Evolutionary conservation across 2,113 vertebrate genomes (phyloP), one percentile per base, ranked within the genome.

Genomic region (Dipodomys spectabilis): DNA sequence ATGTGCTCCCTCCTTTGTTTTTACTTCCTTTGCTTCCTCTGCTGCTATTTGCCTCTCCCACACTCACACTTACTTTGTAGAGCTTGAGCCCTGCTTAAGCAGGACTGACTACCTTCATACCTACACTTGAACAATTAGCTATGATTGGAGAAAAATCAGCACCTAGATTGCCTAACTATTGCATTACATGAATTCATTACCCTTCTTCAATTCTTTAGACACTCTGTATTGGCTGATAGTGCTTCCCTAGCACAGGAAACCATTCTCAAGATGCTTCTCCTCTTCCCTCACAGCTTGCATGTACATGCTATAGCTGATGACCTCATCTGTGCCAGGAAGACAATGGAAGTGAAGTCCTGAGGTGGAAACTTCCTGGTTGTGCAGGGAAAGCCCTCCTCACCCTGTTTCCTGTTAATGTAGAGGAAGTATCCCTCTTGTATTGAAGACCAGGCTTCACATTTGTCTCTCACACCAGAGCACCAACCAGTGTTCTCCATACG

Each of bases 151-250:
- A 74, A 72, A 92, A 82, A 68, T 39, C 81, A 75, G 60, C 65
- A 69, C 64, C 23, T 22, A 81, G 81, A 35, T 25, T 45, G 25
- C 69, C 19, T 53, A 60, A 9, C 20, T 86, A 81, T 75, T 64
- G 57, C n/a, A n/a, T 44, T 69, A 83, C 79, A 67, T 49, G 74
- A 88, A 88, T 88, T 82, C 6, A 25, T 80, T 71, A 75, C 88
- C 60, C 49, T 68, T 75, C 23, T 22, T 88, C 78, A 85, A 30
- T 78, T 64, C 28, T n/a, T 80, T 57, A 71, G 83, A 53, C 44
- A 78, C 49, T 72, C 65, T 27, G 22, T 32, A 74, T 45, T 69
- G 45, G 25, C 18, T 16, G 13, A 82, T 35, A 64, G 13, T 72
- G 35, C 73, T 88, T 86, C 68, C 23, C 39, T 84, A 84, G 32